phyloP scores from a whole-genome alignment of 2,113 vertebrate genomes.

The Embiotoca jacksoni region DNA sequence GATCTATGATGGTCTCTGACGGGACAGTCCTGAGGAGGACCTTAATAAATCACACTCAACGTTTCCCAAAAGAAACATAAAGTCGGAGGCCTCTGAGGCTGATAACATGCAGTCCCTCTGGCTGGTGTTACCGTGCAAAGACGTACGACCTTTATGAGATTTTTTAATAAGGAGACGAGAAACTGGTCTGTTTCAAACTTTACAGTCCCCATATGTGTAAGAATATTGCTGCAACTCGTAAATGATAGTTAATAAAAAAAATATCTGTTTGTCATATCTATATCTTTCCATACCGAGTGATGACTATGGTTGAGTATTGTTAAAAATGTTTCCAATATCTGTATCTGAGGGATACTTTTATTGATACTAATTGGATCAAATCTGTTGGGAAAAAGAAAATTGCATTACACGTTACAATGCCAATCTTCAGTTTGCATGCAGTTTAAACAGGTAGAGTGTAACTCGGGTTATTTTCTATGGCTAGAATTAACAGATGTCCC shows the following conservation, averaged over 20 bases:
- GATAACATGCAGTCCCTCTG: slow-evolving; percentile 18
- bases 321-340: too few species aligned
- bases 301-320: neutral
- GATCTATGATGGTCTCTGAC: slow-evolving; percentile 44
- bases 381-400: too few species aligned
- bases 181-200: neutral
- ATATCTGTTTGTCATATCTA: neutral
- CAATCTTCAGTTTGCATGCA: too few species aligned
- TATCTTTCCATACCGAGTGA: neutral
- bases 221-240: too few species aligned
- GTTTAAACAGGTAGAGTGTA: too few species aligned
- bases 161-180: neutral
- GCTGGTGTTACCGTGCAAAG: neutral
- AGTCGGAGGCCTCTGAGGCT: slow-evolving; percentile 14
- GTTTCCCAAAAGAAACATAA: slow-evolving; percentile 39
- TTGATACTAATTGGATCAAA: too few species aligned
- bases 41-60: slow-evolving; percentile 48
- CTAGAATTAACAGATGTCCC: too few species aligned
- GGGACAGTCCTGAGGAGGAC: slow-evolving; percentile 20
- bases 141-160: neutral
- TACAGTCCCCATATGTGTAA: too few species aligned
- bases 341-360: too few species aligned
- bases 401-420: too few species aligned
- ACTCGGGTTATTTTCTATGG: too few species aligned
- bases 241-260: too few species aligned